Evolutionary conservation across 2,113 vertebrate genomes (phyloP).

Genomic region (Sylvicapra grimmia): DNA sequence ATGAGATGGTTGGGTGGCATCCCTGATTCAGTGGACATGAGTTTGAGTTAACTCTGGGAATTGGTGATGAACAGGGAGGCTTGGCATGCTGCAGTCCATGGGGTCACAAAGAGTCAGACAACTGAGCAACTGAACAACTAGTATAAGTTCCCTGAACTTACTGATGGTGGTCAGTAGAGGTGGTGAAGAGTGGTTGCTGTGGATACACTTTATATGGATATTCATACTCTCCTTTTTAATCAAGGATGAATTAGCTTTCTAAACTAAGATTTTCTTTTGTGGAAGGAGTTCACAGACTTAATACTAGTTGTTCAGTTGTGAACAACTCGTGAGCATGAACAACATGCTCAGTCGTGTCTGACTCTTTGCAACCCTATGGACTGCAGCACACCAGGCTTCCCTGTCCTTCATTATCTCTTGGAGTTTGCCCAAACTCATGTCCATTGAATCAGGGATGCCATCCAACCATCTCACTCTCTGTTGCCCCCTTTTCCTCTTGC

Average conservation of each 20-base stretch:
- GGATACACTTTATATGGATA: neutral
- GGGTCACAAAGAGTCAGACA: neutral
- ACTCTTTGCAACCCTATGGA: neutral
- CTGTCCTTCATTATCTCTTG: neutral
- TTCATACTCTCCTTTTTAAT: neutral
- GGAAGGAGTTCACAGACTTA: neutral
- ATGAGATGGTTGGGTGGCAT: neutral
- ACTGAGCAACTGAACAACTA: neutral
- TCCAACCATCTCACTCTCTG: neutral
- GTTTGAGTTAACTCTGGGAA: neutral
- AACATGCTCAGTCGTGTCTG: rapidly evolving
- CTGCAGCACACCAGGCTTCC: neutral
- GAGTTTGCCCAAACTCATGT: neutral
- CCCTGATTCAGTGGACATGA: neutral
- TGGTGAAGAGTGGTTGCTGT: neutral
- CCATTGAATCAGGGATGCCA: neutral
- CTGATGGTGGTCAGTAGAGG: neutral
- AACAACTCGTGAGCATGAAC: no score
- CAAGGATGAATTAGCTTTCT: neutral
- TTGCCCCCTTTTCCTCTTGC: neutral
- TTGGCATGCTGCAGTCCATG: neutral
- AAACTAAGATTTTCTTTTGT: slow-evolving; percentile 10
- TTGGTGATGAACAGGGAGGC: neutral
- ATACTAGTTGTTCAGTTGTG: neutral
- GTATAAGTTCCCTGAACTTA: neutral